Base-by-base conservation (phyloP, 2,888 invertebrate genomes). In the Microlaimidae sp. region DNA sequence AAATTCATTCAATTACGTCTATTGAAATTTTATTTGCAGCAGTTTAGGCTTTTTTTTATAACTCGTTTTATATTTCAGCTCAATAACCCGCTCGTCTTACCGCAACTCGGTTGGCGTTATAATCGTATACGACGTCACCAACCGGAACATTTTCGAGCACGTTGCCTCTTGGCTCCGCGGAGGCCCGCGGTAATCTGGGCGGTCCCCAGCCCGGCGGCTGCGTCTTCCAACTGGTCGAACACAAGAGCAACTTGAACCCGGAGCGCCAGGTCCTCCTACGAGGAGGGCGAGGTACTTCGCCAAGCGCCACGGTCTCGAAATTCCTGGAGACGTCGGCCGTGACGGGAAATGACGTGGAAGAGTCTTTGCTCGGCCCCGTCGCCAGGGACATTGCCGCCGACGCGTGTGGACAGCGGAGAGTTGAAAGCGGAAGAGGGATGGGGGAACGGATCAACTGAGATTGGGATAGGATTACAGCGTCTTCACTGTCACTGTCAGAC, bases 71-170 rank as follows among this genome's bases (percentile, higher is more conserved):
- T n/a, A n/a, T 68, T 73, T 29, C 69, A 81, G 81, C 69, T 93
- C 95, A 51, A 95, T 97, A 63, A 93, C 93, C 38, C 86, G 90
- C 70, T 92, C 92, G 0, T 97, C 97, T 75, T 97, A 95, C 73
- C 81, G 95, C 63, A 97, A 97, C 74, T 92, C 93, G 3, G 95
- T 93, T 49, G 95, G 93, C 55, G 93, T 90, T 24, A 75, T 97
- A 54, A 77, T 97, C 59, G 87, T 93, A 19, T 97, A 90, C 70
- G 95, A 95, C 63, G 75, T 77, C 48, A 74, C 75, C 19, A 73
- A 74, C 80, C 65, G 75, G 45, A 66, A 66, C 23, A 90, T 87
- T 73, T 95, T 95, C 69, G 90, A 93, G 69, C 86, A 92, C 73
- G 84, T 95, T 71, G 85, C 87, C 0, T 78, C 84, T 47, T 97